Base-by-base conservation (phyloP, 2,888 invertebrate species). In the Leucania comma region DNA sequence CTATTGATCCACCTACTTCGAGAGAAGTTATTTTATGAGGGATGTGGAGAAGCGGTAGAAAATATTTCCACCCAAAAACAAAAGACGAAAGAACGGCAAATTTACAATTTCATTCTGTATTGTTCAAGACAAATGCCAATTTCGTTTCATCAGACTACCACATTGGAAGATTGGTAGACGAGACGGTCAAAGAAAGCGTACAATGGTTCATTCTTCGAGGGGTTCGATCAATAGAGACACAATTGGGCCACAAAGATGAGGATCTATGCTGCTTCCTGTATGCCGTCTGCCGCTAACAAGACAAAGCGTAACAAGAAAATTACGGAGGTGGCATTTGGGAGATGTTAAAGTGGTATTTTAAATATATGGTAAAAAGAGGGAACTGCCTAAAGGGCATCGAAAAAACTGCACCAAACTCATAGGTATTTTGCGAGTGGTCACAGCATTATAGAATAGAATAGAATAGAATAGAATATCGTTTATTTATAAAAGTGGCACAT, bases 191-290 rank as follows among this genome's bases (percentile, higher is more conserved):
- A 76, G 68, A 70, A 77, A 70, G 56, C 56, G 1, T 42, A 72
- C 72, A 65, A 76, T 58, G 12, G 57, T 22, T 42, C n/a, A 63
- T 60, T 62, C 50, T 57, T 61, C 17, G 54, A 78, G 69, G 76
- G 72, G 67, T 66, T 75, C 20, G 70, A 73, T 78, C 82, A 81
- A 83, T 81, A 68, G 68, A 54, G 58, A 64, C 57, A 80, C 91
- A 93, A 93, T 93, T 93, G 93, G 86, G 79, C 86, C 87, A 94
- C 92, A 93, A 94, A 93, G 93, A 94, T 91, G 83, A 81, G 81
- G 89, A 91, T 91, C 92, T 90, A 82, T 29, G 72, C 76, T 81
- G 72, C 93, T 91, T 94, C 93, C 93, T 91, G 93, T 76, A 53
- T 60, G 22, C 42, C 20, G 71, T 38, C 3, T 48, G 58, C 35